Base-by-base conservation (phyloP, 2,797 vertebrate genomes). In the Gymnothorax reevesii region DNA sequence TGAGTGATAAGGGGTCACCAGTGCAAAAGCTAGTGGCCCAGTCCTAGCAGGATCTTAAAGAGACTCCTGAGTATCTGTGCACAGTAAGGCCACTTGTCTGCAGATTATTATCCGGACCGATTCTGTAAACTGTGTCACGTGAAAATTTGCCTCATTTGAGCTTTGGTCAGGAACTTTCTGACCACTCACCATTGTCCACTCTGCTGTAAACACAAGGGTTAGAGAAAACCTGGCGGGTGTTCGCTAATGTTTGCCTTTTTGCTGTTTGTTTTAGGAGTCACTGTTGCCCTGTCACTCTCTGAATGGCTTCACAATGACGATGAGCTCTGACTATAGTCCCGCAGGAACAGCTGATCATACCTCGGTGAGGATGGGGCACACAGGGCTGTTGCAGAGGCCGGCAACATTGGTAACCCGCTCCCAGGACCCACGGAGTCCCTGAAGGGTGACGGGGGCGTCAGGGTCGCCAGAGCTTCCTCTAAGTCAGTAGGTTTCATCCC, bases 251-350 rank as follows among this genome's bases (percentile, higher is more conserved):
- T 80, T 54, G 77, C n/a, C 49, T 9, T 80, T 80, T 0, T 8
- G 15, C 75, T 54, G 75, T 79, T 42, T 54, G 27, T 79, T 79
- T 79, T 20, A 79, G 42, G 49, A 52, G 75, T 15, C 13, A 49
- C 33, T 13, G 75, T 80, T 25, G 77, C 77, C 49, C 77, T 55
- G 77, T 15, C 55, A 17, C 77, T 55, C 77, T 54, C 49, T 20
- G 22, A 15, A 33, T n/a, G 83, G 20, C 92, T 93, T 98, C 96
- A 99, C 92, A 99, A 95, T 1, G 99, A 99, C 88, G 99, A 99
- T 85, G 99, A 99, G 94, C 98, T 99, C 95, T 99, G 99, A 91
- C 97, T 96, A 94, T 98, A 99, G 94, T 99, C 98, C 94, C 97
- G 96, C 92, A 99, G 97, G 92, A 99, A 94, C 86, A 99, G 96